Conservation (phyloP, 1,140 invertebrate genomes). For the Goniozus legneri region DNA sequence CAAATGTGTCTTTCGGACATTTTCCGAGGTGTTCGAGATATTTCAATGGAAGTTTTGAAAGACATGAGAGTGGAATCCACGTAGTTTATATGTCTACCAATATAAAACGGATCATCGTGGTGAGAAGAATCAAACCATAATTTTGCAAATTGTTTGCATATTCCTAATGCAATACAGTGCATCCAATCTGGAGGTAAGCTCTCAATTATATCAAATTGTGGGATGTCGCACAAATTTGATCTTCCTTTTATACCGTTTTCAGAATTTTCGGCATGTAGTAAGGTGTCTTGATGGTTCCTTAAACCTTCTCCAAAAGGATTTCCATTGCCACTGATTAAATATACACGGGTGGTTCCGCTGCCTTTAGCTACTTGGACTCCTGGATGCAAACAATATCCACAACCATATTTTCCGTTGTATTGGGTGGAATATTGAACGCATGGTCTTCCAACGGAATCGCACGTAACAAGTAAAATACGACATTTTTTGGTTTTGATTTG, state of each 20-base stretch:
- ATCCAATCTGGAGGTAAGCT: conserved; percentile 32
- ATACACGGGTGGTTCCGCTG: conserved; percentile 15
- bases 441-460: conserved; percentile 25
- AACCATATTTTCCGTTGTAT: conserved; percentile 31
- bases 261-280: conserved; percentile 4
- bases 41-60: conserved; percentile 19
- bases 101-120: conserved; percentile 20
- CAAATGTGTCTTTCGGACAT: conserved; percentile 25
- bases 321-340: conserved; percentile 10
- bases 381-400: conserved; percentile 27
- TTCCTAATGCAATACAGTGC: conserved; percentile 28
- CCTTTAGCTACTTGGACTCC: conserved; percentile 21
- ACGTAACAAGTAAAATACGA: conserved; percentile 12
- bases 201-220: conserved; percentile 25
- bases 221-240: conserved; percentile 22
- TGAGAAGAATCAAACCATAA: conserved; percentile 26
- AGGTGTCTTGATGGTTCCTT: conserved; percentile 15
- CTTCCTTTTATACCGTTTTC: conserved; percentile 21
- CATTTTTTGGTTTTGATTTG: conserved; percentile 16
- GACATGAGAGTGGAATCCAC: conserved; percentile 22
- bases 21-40: conserved; percentile 25
- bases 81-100: conserved; percentile 10
- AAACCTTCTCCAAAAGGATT: conserved; percentile 19
- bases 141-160: conserved; percentile 19
- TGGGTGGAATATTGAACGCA: conserved; percentile 16